Conservation (phyloP, 1,140 invertebrate genomes). For the Hypothenemus hampei region DNA sequence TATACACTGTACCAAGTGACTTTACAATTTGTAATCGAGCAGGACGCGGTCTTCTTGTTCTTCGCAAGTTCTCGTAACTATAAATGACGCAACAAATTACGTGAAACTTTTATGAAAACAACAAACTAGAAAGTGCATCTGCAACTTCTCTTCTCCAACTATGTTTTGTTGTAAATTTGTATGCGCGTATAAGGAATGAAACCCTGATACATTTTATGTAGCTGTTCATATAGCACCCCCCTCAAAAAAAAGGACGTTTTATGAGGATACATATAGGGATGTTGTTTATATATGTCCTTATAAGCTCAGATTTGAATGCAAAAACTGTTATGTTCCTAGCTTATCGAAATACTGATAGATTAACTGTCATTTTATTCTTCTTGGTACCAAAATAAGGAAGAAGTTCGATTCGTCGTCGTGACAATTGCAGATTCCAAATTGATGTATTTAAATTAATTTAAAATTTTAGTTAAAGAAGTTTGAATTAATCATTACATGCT, state of each 20-base stretch:
- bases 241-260: background rate
- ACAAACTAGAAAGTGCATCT: conserved; percentile 3
- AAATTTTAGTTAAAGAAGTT: too few species aligned
- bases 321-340: too few species aligned
- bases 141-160: conserved; percentile 1
- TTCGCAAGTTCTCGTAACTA: background rate
- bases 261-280: conserved; percentile 1
- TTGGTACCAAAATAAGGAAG: too few species aligned
- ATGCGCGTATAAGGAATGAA: conserved; percentile 1
- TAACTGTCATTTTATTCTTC: too few species aligned
- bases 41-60: background rate
- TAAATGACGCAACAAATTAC: conserved; percentile 2
- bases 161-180: conserved; percentile 11
- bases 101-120: background rate
- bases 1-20: too few species aligned
- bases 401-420: too few species aligned
- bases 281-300: background rate
- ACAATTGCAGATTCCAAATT: too few species aligned
- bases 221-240: background rate
- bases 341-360: too few species aligned
- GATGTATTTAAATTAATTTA: too few species aligned
- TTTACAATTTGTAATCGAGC: too few species aligned
- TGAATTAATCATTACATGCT: too few species aligned
- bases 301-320: background rate
- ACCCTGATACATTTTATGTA: conserved; percentile 18